Evolutionary conservation across 2,113 vertebrate genomes (phyloP), one percentile per base, ranked within the genome.

Genomic region (Phoxinus phoxinus): DNA sequence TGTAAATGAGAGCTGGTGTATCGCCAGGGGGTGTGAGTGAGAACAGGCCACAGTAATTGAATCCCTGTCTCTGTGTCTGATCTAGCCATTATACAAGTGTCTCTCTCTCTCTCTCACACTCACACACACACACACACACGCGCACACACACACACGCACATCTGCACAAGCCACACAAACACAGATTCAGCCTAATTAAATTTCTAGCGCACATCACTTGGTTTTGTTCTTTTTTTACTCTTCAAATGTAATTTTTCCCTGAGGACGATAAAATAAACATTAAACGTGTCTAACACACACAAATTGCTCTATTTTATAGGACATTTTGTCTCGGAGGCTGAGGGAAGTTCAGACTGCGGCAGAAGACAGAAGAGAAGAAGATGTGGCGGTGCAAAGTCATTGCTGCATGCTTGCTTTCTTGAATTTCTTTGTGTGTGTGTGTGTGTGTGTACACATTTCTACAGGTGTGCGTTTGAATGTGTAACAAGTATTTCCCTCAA

Each of bases 1-100:
- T 35, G 35, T 41, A 88, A 85, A 86, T 80, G 78, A 80, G 81
- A 85, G 78, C 81, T 87, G 86, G 84, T 84, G 89, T 84, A 88
- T 88, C 84, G 93, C 93, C 92, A 91, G 53, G 80, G 91, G 93
- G 92, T 91, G 91, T 90, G 90, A 93, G 93, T 89, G 92, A 94
- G 90, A 94, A 93, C 92, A 93, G 93, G 91, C 91, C 88, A 85
- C 92, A 91, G 91, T 93, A 94, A 95, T 94, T 95, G 93, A 93
- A 94, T 95, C 92, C 91, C 87, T 93, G 93, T 92, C 93, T 93
- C 92, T 91, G 94, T 87, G 85, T 87, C 85, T 87, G 92, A 92
- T 92, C 89, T 93, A 90, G 91, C 90, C 91, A 93, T 94, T 92
- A 94, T 90, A 91, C 85, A 92, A 91, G 65, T 53, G 65, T 76